A percentile compares a stretch with the other conserved stretches of the same genome.
phyloP scores from a whole-genome alignment of 2,888 invertebrate genomes.

The Sisyra nigra region DNA sequence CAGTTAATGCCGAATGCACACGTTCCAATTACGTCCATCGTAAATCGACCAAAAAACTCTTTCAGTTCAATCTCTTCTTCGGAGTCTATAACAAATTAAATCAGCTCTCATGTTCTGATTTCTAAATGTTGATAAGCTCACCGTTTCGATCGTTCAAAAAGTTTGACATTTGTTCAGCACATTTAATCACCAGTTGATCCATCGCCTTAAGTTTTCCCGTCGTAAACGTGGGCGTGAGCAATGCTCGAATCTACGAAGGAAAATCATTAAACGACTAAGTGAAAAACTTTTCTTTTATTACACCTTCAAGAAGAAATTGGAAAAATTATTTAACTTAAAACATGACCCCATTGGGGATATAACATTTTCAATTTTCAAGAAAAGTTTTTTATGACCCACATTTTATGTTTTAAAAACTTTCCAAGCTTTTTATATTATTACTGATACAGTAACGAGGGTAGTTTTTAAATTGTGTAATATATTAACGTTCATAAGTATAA shows the following conservation, averaged over 20 bases:
- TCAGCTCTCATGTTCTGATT: background rate
- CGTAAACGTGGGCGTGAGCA: conserved; percentile 27
- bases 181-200: conserved; percentile 20
- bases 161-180: conserved; percentile 17
- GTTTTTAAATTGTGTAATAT: too few species aligned
- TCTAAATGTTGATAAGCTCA: conserved; percentile 1
- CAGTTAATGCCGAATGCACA: conserved; percentile 32
- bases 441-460: too few species aligned
- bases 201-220: conserved; percentile 29
- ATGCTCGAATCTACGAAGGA: conserved; percentile 15
- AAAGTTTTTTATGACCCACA: too few species aligned
- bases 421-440: too few species aligned
- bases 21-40: conserved; percentile 32
- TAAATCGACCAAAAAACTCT: conserved; percentile 27
- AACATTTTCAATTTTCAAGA: too few species aligned
- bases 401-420: too few species aligned
- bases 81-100: conserved; percentile 8
- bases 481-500: too few species aligned
- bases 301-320: too few species aligned
- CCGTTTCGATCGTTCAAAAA: conserved; percentile 14
- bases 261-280: too few species aligned
- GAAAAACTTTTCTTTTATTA: too few species aligned
- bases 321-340: too few species aligned
- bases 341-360: too few species aligned
- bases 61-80: conserved; percentile 24